A percentile compares a stretch with the other conserved stretches of the same genome.
Conservation (phyloP, 2,113 vertebrate species). For the Alligator mississippiensis region DNA sequence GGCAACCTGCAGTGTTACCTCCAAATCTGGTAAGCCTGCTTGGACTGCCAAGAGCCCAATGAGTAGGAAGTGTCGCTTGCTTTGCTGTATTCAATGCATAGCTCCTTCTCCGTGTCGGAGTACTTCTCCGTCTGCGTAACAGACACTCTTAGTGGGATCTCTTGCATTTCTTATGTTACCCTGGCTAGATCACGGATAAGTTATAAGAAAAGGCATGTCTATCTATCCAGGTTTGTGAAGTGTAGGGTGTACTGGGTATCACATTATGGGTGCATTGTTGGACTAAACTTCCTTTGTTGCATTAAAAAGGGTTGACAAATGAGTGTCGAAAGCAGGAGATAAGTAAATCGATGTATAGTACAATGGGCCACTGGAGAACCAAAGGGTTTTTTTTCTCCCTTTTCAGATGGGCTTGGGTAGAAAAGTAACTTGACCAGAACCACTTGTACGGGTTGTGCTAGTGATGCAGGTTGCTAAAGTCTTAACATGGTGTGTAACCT, state of each 20-base stretch:
- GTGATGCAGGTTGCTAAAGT: slow-evolving; percentile 1
- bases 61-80: background rate
- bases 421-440: background rate
- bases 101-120: background rate
- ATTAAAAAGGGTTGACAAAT: slow-evolving; percentile 44
- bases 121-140: slow-evolving; percentile 21
- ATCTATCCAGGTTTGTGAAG: slow-evolving; percentile 55
- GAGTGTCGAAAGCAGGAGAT: slow-evolving; percentile 25
- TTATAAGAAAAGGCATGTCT: slow-evolving; percentile 32
- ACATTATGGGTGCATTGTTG: slow-evolving; percentile 60
- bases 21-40: background rate
- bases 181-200: background rate
- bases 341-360: slow-evolving; percentile 35
- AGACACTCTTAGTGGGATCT: fast-evolving
- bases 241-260: slow-evolving; percentile 51
- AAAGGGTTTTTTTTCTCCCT: background rate
- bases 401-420: background rate
- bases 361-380: slow-evolving; percentile 13
- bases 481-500: background rate
- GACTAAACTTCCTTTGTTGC: slow-evolving; percentile 36
- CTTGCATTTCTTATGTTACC: slow-evolving; percentile 17
- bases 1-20: background rate
- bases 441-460: background rate
- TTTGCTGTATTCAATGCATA: background rate
- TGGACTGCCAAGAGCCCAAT: background rate